Percentiles rank a stretch among this genome's conserved stretches.
These are phyloP conservation scores for Caenorhabditis tropicalis DNA, from an alignment of 1,140 invertebrate genomes.

Conservation along the genomic window DNA sequence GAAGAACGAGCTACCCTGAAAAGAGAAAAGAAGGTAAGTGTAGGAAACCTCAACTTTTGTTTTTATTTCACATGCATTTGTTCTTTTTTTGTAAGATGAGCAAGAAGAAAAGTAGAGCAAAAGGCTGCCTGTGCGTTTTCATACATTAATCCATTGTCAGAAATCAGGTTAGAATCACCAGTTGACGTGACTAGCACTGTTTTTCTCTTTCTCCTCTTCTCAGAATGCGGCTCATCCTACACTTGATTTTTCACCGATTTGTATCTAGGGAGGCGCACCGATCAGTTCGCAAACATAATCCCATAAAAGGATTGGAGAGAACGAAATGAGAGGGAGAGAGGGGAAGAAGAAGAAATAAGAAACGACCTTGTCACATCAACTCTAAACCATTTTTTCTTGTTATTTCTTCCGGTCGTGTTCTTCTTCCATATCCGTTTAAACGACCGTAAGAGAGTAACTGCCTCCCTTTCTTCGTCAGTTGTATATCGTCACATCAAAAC, in stretches of 20 bases:
- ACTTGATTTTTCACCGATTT: constrained; percentile 2
- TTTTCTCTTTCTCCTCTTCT: not conserved
- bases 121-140: constrained; percentile 23
- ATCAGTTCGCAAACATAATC: constrained; percentile 34
- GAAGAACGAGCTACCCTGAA: constrained; percentile 80
- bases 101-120: not conserved
- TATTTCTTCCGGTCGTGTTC: not conserved
- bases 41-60: constrained; percentile 72
- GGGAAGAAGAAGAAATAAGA: not conserved
- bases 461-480: too few relatives aligned
- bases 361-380: not conserved
- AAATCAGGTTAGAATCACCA: constrained; percentile 15
- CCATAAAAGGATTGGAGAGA: constrained; percentile 6
- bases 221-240: not conserved
- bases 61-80: not conserved
- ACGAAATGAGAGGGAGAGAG: not conserved
- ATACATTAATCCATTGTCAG: constrained; percentile 28
- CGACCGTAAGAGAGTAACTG: not conserved
- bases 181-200: constrained; percentile 7
- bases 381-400: constrained; percentile 9
- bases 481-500: too few relatives aligned
- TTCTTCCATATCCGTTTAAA: not conserved
- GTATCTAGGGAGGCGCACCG: not conserved
- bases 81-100: constrained; percentile 21
- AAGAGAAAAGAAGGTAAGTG: constrained; percentile 80